Evolutionary conservation across 64 coral and sea anemone species (phyloP).

Genomic region (Dendronephthya gigantea): DNA sequence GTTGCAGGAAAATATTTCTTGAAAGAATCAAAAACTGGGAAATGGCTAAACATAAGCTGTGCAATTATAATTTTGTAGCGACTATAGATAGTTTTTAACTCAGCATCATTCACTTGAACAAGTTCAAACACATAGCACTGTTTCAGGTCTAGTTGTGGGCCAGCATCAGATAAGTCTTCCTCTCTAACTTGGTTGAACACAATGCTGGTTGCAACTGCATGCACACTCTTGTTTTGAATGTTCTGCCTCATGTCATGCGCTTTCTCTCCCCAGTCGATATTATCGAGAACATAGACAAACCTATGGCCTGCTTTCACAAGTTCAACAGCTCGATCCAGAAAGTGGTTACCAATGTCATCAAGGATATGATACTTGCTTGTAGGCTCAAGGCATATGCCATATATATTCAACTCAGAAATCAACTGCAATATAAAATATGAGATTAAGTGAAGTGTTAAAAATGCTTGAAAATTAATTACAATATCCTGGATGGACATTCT

Average conservation of each 20-base stretch:
- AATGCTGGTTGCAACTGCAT: neutral
- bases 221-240: too few species aligned
- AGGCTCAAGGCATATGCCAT: conserved; percentile 33
- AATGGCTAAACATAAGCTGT: neutral
- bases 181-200: conserved; percentile 30
- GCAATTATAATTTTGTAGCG: neutral
- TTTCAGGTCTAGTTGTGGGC: conserved; percentile 13
- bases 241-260: neutral
- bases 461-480: neutral
- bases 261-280: conserved; percentile 51
- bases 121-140: conserved; percentile 36
- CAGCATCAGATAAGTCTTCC: conserved; percentile 25
- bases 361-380: conserved; percentile 41
- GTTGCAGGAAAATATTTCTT: neutral
- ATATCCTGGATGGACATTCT: neutral
- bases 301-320: conserved; percentile 21
- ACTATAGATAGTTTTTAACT: neutral
- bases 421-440: conserved; percentile 21
- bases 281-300: conserved; percentile 54
- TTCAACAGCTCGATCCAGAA: conserved; percentile 39
- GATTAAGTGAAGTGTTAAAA: neutral
- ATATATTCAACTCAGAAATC: conserved; percentile 38
- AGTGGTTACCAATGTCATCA: conserved; percentile 53
- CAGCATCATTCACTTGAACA: conserved; percentile 21
- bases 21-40: neutral